Base-by-base conservation (phyloP, 2,797 vertebrate genomes). In the Poecilia velifera region DNA sequence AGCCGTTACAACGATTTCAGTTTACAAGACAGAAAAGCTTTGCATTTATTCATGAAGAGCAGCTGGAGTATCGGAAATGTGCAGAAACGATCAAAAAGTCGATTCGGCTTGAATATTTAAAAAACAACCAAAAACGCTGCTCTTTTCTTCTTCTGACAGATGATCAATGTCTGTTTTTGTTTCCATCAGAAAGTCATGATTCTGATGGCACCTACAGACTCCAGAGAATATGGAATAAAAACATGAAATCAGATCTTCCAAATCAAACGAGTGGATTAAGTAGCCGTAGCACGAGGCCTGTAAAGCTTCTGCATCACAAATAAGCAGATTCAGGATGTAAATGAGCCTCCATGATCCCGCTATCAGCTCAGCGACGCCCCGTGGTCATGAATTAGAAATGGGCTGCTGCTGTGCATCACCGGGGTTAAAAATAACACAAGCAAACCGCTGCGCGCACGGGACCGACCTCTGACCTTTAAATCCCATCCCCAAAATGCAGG, bases 391-490 rank as follows among this genome's bases (percentile, higher is more conserved):
- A 87, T 84, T 78, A 90, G 72, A 89, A 81, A 89, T 66, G 1
- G 28, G 77, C 71, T 45, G 76, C 68, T 31, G 74, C 43, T 39
- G 45, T 39, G 75, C 75, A 72, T 77, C 39, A 76, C 79, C 0
- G 53, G 53, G 83, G 84, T 87, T 88, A 91, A 87, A 93, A 91
- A 93, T 91, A 91, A 87, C 83, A 84, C 87, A 10, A 71, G 82
- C 79, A 84, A 91, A 90, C 87, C 78, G 82, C 78, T 39, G 39
- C 87, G 87, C 87, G 88, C 83, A 86, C 82, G 77, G 90, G 88
- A 86, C 76, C 89, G 93, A 93, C 93, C 94, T 94, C 92, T 93
- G 49, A 51, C 49, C 49, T 22, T 51, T 51, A 51, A 91, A 93
- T 89, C 79, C 85, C 73, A 8, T 68, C 88, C 87, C 84, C 89